Conservation (phyloP, 2,113 vertebrate genomes). For the Alexandromys fortis region DNA sequence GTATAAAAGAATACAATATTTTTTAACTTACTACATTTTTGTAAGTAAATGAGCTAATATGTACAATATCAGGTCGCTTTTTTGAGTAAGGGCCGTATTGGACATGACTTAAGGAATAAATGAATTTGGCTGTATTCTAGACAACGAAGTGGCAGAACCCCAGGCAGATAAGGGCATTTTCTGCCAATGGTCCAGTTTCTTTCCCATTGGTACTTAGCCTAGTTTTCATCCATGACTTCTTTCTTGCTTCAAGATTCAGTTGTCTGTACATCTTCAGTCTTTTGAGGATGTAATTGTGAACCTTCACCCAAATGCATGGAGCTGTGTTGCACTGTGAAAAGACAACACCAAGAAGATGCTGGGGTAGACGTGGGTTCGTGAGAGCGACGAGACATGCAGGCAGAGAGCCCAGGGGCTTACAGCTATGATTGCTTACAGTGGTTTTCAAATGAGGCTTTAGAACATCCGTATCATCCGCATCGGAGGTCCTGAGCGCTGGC, state of each 20-base stretch:
- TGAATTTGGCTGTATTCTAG: neutral
- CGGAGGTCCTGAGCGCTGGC: neutral
- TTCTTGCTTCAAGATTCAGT: neutral
- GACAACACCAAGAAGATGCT: neutral
- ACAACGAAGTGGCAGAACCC: neutral
- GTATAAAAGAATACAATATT: neutral
- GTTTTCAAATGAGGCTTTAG: conserved; percentile 12
- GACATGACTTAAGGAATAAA: neutral
- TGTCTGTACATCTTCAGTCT: neutral
- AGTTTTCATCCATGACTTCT: neutral
- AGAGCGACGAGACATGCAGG: neutral
- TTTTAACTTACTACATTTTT: conserved; percentile 2
- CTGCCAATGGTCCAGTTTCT: neutral
- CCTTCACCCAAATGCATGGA: neutral
- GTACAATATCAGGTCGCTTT: neutral
- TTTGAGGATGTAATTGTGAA: conserved; percentile 24
- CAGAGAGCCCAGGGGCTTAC: neutral
- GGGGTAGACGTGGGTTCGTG: neutral
- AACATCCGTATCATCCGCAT: neutral
- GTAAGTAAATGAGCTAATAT: neutral
- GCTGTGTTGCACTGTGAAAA: neutral
- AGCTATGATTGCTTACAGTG: neutral
- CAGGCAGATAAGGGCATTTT: neutral
- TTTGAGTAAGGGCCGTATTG: neutral
- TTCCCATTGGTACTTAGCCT: neutral